These are phyloP conservation scores for Clarias macrocephalus DNA, from an alignment of 2,113 vertebrate genomes.

Conservation along the genomic window DNA sequence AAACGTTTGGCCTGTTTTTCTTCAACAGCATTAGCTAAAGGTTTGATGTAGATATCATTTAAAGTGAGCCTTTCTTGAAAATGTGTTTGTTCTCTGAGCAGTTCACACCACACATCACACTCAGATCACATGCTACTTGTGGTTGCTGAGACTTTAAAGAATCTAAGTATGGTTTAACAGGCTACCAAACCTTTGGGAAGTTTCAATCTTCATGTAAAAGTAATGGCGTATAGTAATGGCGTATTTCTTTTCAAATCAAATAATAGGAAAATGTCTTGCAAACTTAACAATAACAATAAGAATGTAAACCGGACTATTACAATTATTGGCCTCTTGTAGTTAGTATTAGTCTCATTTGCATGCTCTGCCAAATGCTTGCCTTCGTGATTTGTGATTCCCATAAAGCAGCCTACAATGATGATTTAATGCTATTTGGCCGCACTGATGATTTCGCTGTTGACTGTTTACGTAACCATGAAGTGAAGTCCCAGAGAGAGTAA, in stretches of 20 bases:
- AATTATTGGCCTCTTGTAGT: neutral
- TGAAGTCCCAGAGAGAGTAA: neutral
- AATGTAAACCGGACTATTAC: neutral
- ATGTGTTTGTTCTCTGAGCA: neutral
- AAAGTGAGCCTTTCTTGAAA: neutral
- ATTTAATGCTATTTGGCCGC: slow-evolving; percentile 9
- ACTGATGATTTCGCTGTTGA: neutral
- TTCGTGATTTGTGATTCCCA: slow-evolving; percentile 10
- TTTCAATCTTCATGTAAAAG: slow-evolving; percentile 53
- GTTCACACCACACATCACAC: slow-evolving; percentile 22
- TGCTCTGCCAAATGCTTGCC: slow-evolving; percentile 13
- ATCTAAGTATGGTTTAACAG: slow-evolving; percentile 51
- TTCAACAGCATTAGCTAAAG: neutral
- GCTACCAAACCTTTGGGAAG: slow-evolving; percentile 48
- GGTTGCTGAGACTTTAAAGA: slow-evolving; percentile 61
- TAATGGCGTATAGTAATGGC: slow-evolving; percentile 18
- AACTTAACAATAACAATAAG: neutral
- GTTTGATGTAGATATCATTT: neutral
- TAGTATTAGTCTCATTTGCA: neutral
- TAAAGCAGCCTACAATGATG: neutral
- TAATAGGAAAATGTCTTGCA: slow-evolving; percentile 1
- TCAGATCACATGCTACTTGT: slow-evolving; percentile 49
- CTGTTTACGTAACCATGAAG: slow-evolving; percentile 9
- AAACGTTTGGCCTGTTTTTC: neutral
- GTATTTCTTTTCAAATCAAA: slow-evolving; percentile 35